Conservation (phyloP, 2,888 invertebrate species). For the Heteropelma amictum region DNA sequence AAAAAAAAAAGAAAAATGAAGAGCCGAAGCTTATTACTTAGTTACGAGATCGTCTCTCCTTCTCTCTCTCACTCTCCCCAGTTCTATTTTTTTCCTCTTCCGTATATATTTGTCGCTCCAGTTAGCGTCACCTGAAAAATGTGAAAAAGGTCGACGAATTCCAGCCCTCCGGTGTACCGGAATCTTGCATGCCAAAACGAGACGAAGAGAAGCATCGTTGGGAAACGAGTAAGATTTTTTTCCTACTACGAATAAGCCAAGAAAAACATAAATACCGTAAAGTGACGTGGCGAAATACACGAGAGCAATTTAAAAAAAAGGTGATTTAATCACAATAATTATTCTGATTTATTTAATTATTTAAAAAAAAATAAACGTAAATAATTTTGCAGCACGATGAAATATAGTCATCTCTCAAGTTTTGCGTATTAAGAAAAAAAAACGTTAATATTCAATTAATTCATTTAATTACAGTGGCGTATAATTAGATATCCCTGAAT, state of each 20-base stretch:
- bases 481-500: not conserved
- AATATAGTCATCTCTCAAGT: no score
- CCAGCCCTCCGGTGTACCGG: not conserved
- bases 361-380: no score
- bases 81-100: slow-evolving; percentile 30
- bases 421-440: no score
- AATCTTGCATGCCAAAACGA: slow-evolving; percentile 35
- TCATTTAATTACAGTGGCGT: not conserved
- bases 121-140: slow-evolving; percentile 28
- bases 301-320: no score
- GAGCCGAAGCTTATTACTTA: slow-evolving; percentile 16
- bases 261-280: slow-evolving; percentile 45
- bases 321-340: no score
- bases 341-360: no score
- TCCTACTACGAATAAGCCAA: slow-evolving; percentile 19
- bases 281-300: slow-evolving; percentile 26
- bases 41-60: slow-evolving; percentile 5
- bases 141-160: slow-evolving; percentile 10
- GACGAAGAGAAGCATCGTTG: slow-evolving; percentile 17
- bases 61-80: slow-evolving; percentile 4
- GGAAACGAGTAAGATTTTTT: slow-evolving; percentile 22
- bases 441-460: no score
- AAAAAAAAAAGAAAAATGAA: no score
- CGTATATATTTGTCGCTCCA: slow-evolving; percentile 15
- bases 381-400: no score